Evolutionary conservation across 1,140 invertebrate genomes (phyloP).

Genomic region (Listronotus oregonensis): DNA sequence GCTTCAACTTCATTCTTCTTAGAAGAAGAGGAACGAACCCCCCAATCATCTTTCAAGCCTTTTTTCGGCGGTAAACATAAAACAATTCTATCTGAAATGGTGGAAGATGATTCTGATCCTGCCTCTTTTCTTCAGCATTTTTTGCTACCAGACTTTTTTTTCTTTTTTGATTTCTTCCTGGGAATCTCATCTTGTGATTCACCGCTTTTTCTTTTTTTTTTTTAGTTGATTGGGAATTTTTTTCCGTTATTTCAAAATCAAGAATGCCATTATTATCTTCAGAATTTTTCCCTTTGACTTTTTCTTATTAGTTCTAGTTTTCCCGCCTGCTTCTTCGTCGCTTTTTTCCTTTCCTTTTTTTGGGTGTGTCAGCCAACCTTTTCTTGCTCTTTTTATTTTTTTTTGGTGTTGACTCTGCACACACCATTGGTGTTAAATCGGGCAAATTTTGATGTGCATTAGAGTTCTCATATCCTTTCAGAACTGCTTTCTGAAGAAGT

Average conservation of each 20-base stretch:
- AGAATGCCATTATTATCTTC: conserved; percentile 1
- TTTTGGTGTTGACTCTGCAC: conserved; percentile 2
- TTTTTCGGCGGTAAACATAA: too few relatives aligned
- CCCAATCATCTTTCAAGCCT: too few relatives aligned
- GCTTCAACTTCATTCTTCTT: too few relatives aligned
- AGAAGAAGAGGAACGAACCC: too few relatives aligned
- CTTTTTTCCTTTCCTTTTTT: neutral
- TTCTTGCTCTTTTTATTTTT: neutral
- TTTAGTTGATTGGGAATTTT: neutral
- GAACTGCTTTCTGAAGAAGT: conserved; percentile 38
- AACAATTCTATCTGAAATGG: too few relatives aligned
- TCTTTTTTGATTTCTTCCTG: neutral
- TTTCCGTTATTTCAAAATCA: neutral
- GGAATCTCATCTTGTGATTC: neutral
- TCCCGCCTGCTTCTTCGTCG: neutral
- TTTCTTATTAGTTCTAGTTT: conserved; percentile 14
- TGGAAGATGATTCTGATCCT: too few relatives aligned
- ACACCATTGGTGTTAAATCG: conserved; percentile 41
- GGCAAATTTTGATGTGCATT: conserved; percentile 37
- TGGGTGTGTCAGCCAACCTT: neutral
- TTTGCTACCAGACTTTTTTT: too few relatives aligned
- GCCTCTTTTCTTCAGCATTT: too few relatives aligned
- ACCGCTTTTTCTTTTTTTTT: neutral
- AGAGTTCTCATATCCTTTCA: conserved; percentile 44
- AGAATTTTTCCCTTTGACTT: neutral